A percentile compares a stretch with the other conserved stretches of the same genome.
phyloP scores from a whole-genome alignment of 1,140 invertebrate genomes.

The Tribolium madens region DNA sequence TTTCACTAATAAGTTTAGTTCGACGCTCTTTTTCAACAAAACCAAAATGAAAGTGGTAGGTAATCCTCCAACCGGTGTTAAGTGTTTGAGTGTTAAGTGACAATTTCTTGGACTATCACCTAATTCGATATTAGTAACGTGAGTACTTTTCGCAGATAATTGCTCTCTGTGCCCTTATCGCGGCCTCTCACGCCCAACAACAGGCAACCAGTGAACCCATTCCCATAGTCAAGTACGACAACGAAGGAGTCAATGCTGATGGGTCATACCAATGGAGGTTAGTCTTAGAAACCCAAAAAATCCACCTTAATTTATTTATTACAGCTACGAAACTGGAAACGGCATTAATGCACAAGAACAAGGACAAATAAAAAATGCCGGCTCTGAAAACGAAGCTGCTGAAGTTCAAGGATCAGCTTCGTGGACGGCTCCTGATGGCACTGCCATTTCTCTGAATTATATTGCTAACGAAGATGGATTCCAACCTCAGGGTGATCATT shows the following conservation, averaged over 20 bases:
- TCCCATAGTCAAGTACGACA: slow-evolving; percentile 51
- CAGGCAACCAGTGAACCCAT: slow-evolving; percentile 41
- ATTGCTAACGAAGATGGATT: slow-evolving; percentile 72
- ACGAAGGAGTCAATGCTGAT: slow-evolving; percentile 50
- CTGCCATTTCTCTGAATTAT: slow-evolving; percentile 68
- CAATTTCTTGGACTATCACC: no score
- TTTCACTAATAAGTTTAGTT: slow-evolving; percentile 39
- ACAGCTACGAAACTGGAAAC: slow-evolving; percentile 77
- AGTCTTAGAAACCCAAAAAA: neutral
- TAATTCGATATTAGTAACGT: no score
- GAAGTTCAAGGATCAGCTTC: slow-evolving; percentile 61
- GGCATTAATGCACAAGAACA: slow-evolving; percentile 75
- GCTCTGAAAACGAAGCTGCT: slow-evolving; percentile 57
- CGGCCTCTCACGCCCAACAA: neutral
- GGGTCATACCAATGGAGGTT: slow-evolving; percentile 51
- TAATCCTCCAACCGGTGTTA: neutral
- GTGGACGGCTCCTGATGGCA: slow-evolving; percentile 72
- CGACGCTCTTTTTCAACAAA: slow-evolving; percentile 11
- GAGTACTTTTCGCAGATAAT: slow-evolving; percentile 29
- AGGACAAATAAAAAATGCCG: slow-evolving; percentile 71
- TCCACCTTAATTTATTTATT: slow-evolving; percentile 45
- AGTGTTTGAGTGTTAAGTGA: neutral
- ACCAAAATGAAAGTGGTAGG: slow-evolving; percentile 50
- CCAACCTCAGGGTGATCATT: slow-evolving; percentile 69
- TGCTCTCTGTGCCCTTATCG: neutral